Conservation (phyloP, 2,113 vertebrate species). For the human (Homo sapiens) region DNA sequence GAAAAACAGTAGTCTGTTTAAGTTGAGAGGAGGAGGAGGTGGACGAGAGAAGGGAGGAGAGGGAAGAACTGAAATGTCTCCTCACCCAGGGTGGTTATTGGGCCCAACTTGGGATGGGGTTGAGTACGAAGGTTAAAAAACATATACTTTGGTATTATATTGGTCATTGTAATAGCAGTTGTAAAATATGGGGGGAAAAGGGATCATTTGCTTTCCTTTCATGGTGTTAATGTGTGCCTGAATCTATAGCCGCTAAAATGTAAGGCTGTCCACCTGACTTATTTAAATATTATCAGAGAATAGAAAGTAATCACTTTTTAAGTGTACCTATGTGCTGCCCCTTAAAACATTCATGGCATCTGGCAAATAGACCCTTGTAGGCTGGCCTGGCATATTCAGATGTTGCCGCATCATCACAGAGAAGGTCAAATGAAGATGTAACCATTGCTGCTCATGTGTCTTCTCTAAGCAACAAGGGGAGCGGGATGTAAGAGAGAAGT, state of each 20-base stretch:
- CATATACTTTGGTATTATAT: conserved; percentile 71
- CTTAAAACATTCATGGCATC: conserved; percentile 71
- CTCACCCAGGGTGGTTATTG: neutral
- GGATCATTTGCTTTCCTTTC: conserved; percentile 67
- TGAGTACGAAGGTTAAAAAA: neutral
- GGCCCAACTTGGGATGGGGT: neutral
- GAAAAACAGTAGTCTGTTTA: conserved; percentile 74
- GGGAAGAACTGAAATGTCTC: conserved; percentile 42
- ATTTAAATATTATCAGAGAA: conserved; percentile 67
- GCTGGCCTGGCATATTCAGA: conserved; percentile 37
- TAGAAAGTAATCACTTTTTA: conserved; percentile 61
- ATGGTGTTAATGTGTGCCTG: conserved; percentile 72
- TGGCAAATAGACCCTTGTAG: conserved; percentile 68
- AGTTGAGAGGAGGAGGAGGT: conserved; percentile 40
- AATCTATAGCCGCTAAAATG: conserved; percentile 75
- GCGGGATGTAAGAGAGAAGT: conserved; percentile 69
- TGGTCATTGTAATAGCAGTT: conserved; percentile 53
- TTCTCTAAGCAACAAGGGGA: neutral
- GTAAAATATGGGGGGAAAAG: conserved; percentile 24
- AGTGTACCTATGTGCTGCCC: conserved; percentile 74
- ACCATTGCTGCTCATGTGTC: neutral
- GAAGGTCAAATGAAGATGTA: conserved; percentile 57
- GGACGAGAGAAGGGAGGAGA: neutral
- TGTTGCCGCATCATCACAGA: conserved; percentile 61
- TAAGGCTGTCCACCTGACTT: conserved; percentile 73